Evolutionary conservation across 2,888 invertebrate species (phyloP).

Genomic region (Notodonta dromedarius): DNA sequence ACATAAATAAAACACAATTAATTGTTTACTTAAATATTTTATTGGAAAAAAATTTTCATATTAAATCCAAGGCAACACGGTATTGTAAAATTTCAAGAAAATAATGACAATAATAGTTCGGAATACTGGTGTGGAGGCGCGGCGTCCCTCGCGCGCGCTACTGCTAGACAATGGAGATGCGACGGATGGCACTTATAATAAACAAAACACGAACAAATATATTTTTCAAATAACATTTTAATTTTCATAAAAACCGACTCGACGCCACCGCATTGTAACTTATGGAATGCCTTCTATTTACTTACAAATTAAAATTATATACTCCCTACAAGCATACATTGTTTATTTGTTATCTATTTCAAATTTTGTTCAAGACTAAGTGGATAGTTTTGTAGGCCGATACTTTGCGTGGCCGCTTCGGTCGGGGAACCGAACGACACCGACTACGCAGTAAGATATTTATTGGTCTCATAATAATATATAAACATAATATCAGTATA

Average conservation of each 20-base stretch:
- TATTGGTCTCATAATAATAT: constrained; percentile 22
- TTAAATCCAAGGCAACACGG: constrained; percentile 84
- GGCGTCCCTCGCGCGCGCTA: constrained; percentile 23
- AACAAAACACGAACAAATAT: constrained; percentile 59
- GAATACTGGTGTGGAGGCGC: constrained; percentile 37
- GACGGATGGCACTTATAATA: constrained; percentile 74
- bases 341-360: constrained; percentile 54
- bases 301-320: constrained; percentile 74
- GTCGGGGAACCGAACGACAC: constrained; percentile 20
- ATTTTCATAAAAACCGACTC: constrained; percentile 60
- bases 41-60: constrained; percentile 80
- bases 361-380: constrained; percentile 63
- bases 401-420: constrained; percentile 21
- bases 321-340: constrained; percentile 71
- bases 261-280: constrained; percentile 75
- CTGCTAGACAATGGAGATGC: constrained; percentile 33
- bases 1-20: constrained; percentile 63
- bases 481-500: constrained; percentile 51
- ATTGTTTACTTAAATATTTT: constrained; percentile 80
- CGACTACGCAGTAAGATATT: constrained; percentile 15
- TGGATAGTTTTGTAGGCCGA: constrained; percentile 46
- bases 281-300: constrained; percentile 81
- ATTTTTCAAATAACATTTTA: constrained; percentile 56
- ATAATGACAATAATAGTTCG: constrained; percentile 61
- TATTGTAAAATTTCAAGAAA: constrained; percentile 78